Evolutionary conservation across 2,888 invertebrate species (phyloP), one percentile per base, ranked within the genome.

Genomic region (Scaptomyza parva): DNA sequence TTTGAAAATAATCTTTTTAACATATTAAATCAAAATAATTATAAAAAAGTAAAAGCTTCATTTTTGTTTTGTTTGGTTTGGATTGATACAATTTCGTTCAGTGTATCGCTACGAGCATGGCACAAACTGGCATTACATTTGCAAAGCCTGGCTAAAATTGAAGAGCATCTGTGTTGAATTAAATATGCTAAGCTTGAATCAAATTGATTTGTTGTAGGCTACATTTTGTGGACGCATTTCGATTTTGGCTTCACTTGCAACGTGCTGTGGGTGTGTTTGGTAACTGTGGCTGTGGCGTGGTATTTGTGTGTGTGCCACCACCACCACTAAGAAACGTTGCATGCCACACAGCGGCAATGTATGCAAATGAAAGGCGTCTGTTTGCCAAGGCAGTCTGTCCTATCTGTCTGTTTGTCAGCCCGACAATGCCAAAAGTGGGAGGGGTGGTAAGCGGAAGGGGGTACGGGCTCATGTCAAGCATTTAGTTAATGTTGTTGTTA

Each of bases 141-240:
- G 45, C 17, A 22, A 41, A 28, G 35, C 35, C 6, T 12, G 18
- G 52, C 26, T n/a, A 57, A 70, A 26, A 43, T 43, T 48, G 55
- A 52, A 82, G 51, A 37, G 53, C 30, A 67, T 60, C 33, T 22
- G 37, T 41, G 66, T 66, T 76, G 62, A 66, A 83, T 82, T 88
- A 83, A 70, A 65, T 65, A 73, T 77, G 62, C 64, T 72, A 74
- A 79, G 72, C 72, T 70, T 41, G 62, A 69, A 62, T 52, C 60
- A 67, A 87, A 87, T 83, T 79, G 83, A 85, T 87, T 86, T 87
- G 88, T 79, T 78, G 65, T 63, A 65, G 69, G 71, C 64, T 63
- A 62, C 68, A 86, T 81, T 87, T 74, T 67, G 53, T 35, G 68
- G 47, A 41, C 58, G 57, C 61, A 50, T 54, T 67, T 41, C 33